Evolutionary conservation across 2,888 invertebrate species (phyloP).

Genomic region (Notocelia uddmanniana): DNA sequence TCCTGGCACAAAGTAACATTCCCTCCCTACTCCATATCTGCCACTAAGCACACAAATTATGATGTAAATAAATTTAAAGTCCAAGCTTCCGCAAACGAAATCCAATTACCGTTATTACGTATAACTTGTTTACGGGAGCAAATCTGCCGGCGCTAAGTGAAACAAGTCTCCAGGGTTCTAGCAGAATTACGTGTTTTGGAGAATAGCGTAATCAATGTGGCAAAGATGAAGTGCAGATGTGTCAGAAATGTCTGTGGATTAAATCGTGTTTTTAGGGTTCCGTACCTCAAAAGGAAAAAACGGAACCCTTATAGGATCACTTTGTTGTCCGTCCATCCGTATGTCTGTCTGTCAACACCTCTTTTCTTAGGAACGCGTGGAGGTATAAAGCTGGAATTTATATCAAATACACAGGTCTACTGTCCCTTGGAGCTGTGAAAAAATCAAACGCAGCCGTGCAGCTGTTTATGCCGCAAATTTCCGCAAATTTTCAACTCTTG

Average conservation of each 20-base stretch:
- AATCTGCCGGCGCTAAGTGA: constrained; percentile 9
- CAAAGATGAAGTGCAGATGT: neutral
- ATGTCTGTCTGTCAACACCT: no score
- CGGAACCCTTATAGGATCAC: no score
- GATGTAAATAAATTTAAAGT: constrained; percentile 30
- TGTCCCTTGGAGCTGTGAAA: no score
- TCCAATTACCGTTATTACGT: constrained; percentile 29
- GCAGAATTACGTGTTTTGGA: neutral
- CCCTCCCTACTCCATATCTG: neutral
- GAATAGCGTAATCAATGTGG: neutral
- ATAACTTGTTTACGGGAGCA: constrained; percentile 21
- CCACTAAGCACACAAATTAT: constrained; percentile 19
- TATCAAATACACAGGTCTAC: no score
- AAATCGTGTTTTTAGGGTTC: no score
- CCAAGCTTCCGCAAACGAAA: constrained; percentile 7
- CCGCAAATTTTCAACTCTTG: no score
- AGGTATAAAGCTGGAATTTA: no score
- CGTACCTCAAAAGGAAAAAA: no score
- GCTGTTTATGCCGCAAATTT: no score
- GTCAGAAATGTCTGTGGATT: neutral
- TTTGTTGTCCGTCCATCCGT: no score
- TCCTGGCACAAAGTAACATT: neutral
- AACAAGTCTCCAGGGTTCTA: neutral
- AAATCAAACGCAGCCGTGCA: no score
- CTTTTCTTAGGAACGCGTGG: no score